Percentiles rank a stretch among this genome's conserved stretches.
Conservation (phyloP, 2,113 vertebrate genomes). For the Condylura cristata region DNA sequence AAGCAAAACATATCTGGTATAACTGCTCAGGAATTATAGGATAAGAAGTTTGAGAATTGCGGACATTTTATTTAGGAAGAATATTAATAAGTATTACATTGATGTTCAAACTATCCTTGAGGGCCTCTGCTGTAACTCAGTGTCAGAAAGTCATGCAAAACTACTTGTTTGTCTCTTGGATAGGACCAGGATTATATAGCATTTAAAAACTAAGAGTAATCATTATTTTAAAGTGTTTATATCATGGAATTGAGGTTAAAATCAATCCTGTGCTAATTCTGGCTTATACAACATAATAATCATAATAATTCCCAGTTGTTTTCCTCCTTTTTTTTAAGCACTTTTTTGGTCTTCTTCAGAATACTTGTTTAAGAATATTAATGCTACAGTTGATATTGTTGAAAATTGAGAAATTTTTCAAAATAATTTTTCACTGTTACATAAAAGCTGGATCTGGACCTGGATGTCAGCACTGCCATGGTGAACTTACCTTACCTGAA, state of each 20-base stretch:
- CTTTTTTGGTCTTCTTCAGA: background rate
- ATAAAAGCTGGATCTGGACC: background rate
- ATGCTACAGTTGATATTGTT: background rate
- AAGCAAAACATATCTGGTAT: background rate
- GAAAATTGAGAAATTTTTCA: background rate
- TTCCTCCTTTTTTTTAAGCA: background rate
- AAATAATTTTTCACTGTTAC: background rate
- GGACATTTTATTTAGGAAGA: background rate
- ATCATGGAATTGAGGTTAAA: background rate
- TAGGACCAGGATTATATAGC: background rate
- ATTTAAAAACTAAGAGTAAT: background rate
- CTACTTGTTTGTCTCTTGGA: background rate
- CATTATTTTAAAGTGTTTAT: background rate
- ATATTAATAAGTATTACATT: slow-evolving; percentile 4
- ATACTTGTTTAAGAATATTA: background rate
- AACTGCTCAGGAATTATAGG: slow-evolving; percentile 4
- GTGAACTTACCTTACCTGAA: background rate
- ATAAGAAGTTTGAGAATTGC: background rate
- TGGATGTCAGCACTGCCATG: background rate
- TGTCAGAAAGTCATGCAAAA: background rate
- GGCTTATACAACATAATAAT: background rate
- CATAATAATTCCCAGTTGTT: background rate
- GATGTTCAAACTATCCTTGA: background rate
- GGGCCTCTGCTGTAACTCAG: background rate
- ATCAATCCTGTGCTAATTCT: background rate